These are phyloP conservation scores for Indicator maculatus DNA, from an alignment of 2,113 vertebrate species.

Conservation along the genomic window DNA sequence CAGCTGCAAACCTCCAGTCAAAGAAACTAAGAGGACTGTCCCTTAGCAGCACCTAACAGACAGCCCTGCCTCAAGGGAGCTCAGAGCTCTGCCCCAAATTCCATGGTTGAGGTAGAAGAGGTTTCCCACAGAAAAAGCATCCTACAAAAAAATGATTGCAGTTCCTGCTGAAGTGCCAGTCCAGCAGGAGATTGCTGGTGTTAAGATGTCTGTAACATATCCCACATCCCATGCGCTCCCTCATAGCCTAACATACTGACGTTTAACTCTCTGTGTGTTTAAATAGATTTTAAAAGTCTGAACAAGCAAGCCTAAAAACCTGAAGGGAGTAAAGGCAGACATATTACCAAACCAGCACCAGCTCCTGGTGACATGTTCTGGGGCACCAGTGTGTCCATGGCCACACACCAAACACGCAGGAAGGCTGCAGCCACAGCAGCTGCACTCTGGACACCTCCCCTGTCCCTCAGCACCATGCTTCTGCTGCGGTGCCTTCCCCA, in stretches of 20 bases:
- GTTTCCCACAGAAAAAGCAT: background rate
- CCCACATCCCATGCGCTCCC: fast-evolving
- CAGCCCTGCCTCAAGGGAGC: background rate
- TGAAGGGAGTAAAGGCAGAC: background rate
- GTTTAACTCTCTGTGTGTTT: background rate
- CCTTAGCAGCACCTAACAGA: background rate
- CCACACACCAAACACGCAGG: background rate
- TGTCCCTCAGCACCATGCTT: background rate
- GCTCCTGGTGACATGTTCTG: background rate
- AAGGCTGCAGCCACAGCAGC: fast-evolving
- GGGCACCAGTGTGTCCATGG: background rate
- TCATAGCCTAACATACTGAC: background rate
- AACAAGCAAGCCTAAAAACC: background rate
- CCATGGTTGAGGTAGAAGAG: background rate
- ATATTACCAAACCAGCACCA: background rate
- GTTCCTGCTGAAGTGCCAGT: background rate
- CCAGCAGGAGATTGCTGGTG: background rate
- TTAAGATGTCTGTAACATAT: background rate
- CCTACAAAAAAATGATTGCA: background rate
- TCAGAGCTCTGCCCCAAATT: background rate
- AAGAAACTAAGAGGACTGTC: background rate
- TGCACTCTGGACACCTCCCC: background rate
- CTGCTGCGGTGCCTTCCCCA: background rate
- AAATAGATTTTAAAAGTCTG: background rate
- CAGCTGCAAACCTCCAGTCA: background rate